These are phyloP conservation scores for Amaurobius ferox DNA, from an alignment of 2,888 invertebrate genomes.

Conservation along the genomic window DNA sequence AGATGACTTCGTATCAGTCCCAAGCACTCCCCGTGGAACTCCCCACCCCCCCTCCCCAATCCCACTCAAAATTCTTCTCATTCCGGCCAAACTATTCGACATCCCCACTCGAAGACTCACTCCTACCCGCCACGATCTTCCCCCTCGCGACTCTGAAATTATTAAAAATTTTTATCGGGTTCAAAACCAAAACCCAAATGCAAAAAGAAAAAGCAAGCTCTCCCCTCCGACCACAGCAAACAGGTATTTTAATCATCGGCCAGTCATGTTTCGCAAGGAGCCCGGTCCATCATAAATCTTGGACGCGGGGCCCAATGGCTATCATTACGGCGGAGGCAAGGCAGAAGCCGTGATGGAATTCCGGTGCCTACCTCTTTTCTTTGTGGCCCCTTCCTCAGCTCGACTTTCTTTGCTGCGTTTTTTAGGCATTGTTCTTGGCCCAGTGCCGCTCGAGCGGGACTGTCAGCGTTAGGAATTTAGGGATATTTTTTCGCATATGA, in stretches of 20 bases:
- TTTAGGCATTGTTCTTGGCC: neutral
- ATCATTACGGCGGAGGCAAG: conserved; percentile 66
- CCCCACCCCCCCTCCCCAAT: too few species aligned
- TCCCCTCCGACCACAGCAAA: neutral
- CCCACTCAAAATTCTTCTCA: too few species aligned
- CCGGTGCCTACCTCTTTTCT: conserved; percentile 30
- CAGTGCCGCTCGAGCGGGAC: neutral
- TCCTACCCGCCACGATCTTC: neutral
- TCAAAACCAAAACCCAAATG: neutral
- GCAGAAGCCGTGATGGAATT: conserved; percentile 52
- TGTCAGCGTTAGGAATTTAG: too few species aligned
- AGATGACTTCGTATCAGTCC: too few species aligned
- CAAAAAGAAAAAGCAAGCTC: neutral
- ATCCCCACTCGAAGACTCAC: neutral
- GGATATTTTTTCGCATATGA: too few species aligned
- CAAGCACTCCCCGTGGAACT: too few species aligned
- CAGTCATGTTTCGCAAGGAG: conserved; percentile 57
- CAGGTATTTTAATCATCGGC: conserved; percentile 69
- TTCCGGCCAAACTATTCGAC: too few species aligned
- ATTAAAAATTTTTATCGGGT: conserved; percentile 6
- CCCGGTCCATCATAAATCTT: conserved; percentile 59
- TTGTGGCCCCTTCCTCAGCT: neutral
- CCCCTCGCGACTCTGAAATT: neutral
- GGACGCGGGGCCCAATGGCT: conserved; percentile 54
- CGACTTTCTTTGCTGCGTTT: too few species aligned